Evolutionary conservation across 2,888 invertebrate genomes (phyloP), one percentile per base, ranked within the genome.

Genomic region (Escarpia spicata): DNA sequence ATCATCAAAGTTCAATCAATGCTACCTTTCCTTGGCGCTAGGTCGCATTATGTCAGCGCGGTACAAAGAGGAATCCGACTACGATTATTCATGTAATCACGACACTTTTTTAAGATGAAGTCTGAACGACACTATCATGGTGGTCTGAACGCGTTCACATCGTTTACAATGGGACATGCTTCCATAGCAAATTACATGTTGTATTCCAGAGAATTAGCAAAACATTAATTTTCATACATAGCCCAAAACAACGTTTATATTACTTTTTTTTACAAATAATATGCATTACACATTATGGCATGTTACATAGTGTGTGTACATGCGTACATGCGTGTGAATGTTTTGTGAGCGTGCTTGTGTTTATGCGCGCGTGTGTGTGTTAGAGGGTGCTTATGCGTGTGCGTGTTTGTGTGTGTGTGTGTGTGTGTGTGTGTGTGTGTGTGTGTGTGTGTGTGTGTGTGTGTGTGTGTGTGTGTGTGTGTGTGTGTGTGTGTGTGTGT

Each of bases 391-490:
- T 44, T 92, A 45, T 90, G 90, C 44, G 45, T 92, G 92, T 92
- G 37, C 12, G 90, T 6, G 45, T 44, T 44, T 44, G 90, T 90
- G 92, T 92, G 44, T 90, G 90, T 90, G 52, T 43, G 43, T 44
- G 45, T 90, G 90, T 92, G 90, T 3, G 90, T 92, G 44, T 92
- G 92, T 90, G 44, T 89, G 89, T 89, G 45, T 92, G 90, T 90
- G 90, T 90, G 89, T 92, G 44, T 90, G 92, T 90, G 37, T 43
- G 89, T 0, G n/a, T 43, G 90, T 43, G 90, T 90, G 92, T 10
- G 45, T 90, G 92, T 43, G 37, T 43, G 43, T 12, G 43, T 92
- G 90, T 92, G 90, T 92, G 75, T 89, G 43, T 92, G 92, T 89
- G 31, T n/a, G 60, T 15, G 43, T 89, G 90, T 92, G 90, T 92